Base-by-base conservation (phyloP, 2,797 vertebrate species). In the Sitta carolinensis region DNA sequence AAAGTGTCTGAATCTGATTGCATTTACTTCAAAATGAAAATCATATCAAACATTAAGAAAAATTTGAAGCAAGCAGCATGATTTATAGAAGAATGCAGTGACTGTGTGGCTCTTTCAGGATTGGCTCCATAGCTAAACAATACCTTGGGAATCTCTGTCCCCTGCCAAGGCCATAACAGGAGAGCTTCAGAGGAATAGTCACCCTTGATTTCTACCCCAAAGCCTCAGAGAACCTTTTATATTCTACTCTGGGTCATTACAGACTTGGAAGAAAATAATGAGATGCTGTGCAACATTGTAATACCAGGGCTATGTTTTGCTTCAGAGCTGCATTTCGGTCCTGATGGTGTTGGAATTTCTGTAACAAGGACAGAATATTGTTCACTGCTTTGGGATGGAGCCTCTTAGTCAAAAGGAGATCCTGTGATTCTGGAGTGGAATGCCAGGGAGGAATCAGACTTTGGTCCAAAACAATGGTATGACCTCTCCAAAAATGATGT, bases 161-260 rank as follows among this genome's bases (percentile, higher is more conserved):
- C 26, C 13, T 62, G 29, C 32, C 45, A 67, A 19, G 16, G 23
- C 34, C 17, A 8, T 30, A 34, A 10, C 4, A 48, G 40, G 16
- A 18, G 12, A 78, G 5, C 32, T 74, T 74, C 40, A 69, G 29
- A 64, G 36, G 40, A 79, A 59, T 2, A 74, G 8, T 19, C 40
- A 69, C 36, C 25, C 16, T 74, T 69, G 67, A n/a, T 23, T 20
- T 59, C 40, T 45, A 43, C 7, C 12, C 13, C 16, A 78, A 55
- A 73, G 32, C 55, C 11, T 77, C 45, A 34, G 25, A 73, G 18
- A 29, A 32, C 34, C 16, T 66, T 54, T 80, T 50, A 23, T 34
- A 19, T 36, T 27, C 26, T 51, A 42, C 4, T 5, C 27, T 0
- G 0, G 27, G 45, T 63, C 32, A 32, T 54, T 38, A 63, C 1